Conservation (phyloP, 1,140 invertebrate species). For the Hermetia illucens region DNA sequence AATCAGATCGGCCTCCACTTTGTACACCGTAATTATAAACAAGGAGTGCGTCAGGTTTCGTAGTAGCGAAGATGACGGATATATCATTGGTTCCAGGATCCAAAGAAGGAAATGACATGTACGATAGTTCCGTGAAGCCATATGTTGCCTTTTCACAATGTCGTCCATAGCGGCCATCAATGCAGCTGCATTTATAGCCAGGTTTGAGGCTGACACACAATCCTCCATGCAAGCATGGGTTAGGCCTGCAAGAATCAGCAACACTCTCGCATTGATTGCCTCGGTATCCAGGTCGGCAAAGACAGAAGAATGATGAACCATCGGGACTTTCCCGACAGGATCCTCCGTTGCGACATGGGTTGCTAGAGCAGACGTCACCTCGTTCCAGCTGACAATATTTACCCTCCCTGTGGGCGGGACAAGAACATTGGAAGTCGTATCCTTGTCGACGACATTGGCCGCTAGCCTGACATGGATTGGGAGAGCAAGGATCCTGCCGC, state of each 20-base stretch:
- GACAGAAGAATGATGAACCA: constrained; percentile 74
- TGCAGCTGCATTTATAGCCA: constrained; percentile 77
- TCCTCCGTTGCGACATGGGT: constrained; percentile 78
- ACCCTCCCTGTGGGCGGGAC: constrained; percentile 60
- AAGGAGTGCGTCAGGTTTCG: constrained; percentile 68
- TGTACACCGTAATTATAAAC: constrained; percentile 82
- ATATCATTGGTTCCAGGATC: constrained; percentile 82
- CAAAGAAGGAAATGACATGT: constrained; percentile 71
- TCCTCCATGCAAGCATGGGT: constrained; percentile 76
- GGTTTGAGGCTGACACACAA: constrained; percentile 68
- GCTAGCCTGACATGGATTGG: constrained; percentile 71
- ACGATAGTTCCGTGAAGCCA: constrained; percentile 79
- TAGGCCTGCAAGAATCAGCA: constrained; percentile 75
- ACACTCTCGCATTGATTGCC: constrained; percentile 77
- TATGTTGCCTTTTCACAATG: constrained; percentile 82
- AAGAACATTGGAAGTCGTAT: constrained; percentile 69
- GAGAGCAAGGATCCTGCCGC: constrained; percentile 78
- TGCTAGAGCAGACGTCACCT: constrained; percentile 66
- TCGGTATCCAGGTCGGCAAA: constrained; percentile 76
- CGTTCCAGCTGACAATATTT: constrained; percentile 70
- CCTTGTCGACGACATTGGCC: constrained; percentile 69
- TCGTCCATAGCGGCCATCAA: constrained; percentile 71
- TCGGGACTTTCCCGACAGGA: constrained; percentile 76
- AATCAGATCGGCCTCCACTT: constrained; percentile 77
- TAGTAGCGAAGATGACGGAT: constrained; percentile 80